Conservation (phyloP, 2,797 vertebrate genomes). For the Poeciliopsis infans region DNA sequence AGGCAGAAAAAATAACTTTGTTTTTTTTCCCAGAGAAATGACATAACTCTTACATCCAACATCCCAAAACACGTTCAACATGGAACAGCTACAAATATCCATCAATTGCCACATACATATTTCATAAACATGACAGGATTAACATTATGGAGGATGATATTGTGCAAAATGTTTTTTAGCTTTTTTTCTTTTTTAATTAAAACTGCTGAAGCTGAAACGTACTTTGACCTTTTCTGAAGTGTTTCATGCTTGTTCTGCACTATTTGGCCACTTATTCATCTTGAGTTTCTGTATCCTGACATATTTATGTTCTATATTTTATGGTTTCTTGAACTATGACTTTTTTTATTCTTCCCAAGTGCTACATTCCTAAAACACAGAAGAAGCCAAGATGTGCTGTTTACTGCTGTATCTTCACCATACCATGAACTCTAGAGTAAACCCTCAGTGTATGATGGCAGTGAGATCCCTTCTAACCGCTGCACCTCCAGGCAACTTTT, state of each 20-base stretch:
- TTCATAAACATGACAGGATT: not conserved
- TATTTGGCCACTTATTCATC: not conserved
- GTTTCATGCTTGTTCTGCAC: not conserved
- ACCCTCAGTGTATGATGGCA: conserved; percentile 18
- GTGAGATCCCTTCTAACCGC: conserved; percentile 11
- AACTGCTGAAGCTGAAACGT: not conserved
- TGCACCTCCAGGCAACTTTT: conserved; percentile 23
- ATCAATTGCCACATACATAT: not conserved
- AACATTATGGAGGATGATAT: not conserved
- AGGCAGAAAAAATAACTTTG: not conserved
- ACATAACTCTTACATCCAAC: not conserved
- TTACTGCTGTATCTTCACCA: not conserved
- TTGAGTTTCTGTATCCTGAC: not conserved
- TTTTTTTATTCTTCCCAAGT: not conserved
- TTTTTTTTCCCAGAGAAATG: not conserved
- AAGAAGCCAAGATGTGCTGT: not conserved
- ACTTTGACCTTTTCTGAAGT: not conserved
- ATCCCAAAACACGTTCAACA: not conserved
- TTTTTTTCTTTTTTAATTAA: not conserved
- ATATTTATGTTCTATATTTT: not conserved
- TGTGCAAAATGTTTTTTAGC: not conserved
- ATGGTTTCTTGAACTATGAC: not conserved
- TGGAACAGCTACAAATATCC: not conserved
- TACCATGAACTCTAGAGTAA: conserved; percentile 23
- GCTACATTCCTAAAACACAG: not conserved